Percentiles rank a stretch among this genome's conserved stretches.
Evolutionary conservation across 2,888 invertebrate species (phyloP).

Genomic region (Caenorhabditis afra): DNA sequence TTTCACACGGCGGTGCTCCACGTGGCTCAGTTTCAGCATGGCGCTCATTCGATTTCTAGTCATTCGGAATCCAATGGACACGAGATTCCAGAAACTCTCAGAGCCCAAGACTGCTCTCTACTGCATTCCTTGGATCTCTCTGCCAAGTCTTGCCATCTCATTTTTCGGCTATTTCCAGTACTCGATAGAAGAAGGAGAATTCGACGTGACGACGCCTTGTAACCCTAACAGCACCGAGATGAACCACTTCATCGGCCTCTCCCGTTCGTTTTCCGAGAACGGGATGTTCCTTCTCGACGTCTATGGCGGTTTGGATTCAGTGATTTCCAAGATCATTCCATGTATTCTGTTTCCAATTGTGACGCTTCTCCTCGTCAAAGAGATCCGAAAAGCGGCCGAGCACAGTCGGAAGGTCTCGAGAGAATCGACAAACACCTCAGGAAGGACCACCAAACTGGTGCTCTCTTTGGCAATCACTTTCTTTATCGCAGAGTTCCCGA

Average conservation of each 20-base stretch:
- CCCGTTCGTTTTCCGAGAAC: too few species aligned
- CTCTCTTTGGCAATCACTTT: conserved; percentile 8
- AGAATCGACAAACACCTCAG: neutral
- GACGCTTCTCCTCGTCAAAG: conserved; percentile 7
- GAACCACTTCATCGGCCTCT: too few species aligned
- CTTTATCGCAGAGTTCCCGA: neutral
- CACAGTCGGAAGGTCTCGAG: neutral
- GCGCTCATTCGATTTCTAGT: neutral
- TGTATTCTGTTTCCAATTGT: conserved; percentile 23
- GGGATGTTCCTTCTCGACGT: neutral
- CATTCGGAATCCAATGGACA: neutral
- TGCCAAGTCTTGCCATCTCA: neutral
- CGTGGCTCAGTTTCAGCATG: neutral
- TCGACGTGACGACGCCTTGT: neutral
- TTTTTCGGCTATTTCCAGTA: neutral
- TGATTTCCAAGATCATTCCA: conserved; percentile 12
- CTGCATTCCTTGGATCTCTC: too few species aligned
- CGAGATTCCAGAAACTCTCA: neutral
- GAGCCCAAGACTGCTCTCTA: too few species aligned
- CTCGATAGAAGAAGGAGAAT: neutral
- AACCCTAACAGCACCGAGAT: too few species aligned
- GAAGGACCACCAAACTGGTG: conserved; percentile 8
- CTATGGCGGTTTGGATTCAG: neutral
- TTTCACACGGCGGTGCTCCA: neutral
- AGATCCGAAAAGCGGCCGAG: conserved; percentile 8